These are phyloP conservation scores for Neoarius graeffei DNA, from an alignment of 2,113 vertebrate genomes.

Conservation along the genomic window DNA sequence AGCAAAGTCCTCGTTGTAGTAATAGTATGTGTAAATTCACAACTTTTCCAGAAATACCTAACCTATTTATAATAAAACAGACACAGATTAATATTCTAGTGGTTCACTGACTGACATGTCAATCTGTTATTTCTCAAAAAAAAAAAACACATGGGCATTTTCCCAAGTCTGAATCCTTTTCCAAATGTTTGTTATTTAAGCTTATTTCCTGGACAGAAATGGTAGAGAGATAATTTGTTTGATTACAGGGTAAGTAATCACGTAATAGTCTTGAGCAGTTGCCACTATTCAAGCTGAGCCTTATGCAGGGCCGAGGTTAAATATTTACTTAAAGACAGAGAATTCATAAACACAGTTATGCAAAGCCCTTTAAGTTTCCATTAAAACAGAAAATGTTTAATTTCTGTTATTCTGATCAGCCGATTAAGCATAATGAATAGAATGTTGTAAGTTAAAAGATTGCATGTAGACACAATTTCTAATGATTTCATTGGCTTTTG, in stretches of 20 bases:
- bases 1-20: no score
- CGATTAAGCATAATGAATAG: constrained; percentile 21
- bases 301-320: constrained; percentile 9
- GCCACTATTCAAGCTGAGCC: constrained; percentile 17
- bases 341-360: constrained; percentile 18
- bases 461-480: constrained; percentile 5
- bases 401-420: constrained; percentile 14
- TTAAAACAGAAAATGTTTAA: constrained; percentile 19
- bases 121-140: constrained; percentile 24
- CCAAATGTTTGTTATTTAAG: constrained; percentile 41
- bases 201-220: constrained; percentile 31
- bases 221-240: constrained; percentile 30
- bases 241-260: constrained; percentile 39
- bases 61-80: neutral
- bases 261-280: constrained; percentile 28
- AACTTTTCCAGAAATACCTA: constrained; percentile 1
- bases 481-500: constrained; percentile 10
- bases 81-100: constrained; percentile 11
- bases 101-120: constrained; percentile 21
- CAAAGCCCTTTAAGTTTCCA: constrained; percentile 10
- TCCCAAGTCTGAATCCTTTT: neutral
- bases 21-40: neutral
- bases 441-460: neutral
- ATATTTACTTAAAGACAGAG: neutral
- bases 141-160: constrained; percentile 1